These are phyloP conservation scores for Calephelis perditalis DNA, from an alignment of 2,888 invertebrate species.

Conservation along the genomic window DNA sequence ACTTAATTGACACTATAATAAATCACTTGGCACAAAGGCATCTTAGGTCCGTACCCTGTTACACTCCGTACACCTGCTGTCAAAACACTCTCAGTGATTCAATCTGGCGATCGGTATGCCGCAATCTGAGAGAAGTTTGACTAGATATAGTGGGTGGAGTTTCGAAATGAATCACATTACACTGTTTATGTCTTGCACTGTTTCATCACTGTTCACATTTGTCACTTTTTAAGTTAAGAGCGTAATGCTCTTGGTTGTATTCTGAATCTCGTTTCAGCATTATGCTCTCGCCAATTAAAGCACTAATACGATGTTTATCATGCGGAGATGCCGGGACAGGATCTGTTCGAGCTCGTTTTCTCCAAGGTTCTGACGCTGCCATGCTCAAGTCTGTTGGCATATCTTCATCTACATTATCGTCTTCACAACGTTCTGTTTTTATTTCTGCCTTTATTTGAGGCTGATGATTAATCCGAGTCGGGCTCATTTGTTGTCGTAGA, in stretches of 20 bases:
- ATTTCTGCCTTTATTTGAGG: conserved; percentile 65
- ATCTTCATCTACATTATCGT: conserved; percentile 79
- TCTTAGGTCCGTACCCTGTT: conserved; percentile 74
- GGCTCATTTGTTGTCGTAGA: conserved; percentile 88
- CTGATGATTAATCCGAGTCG: conserved; percentile 70
- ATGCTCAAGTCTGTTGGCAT: conserved; percentile 85
- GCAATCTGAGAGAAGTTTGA: conserved; percentile 68
- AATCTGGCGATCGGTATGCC: conserved; percentile 39
- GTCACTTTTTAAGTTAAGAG: conserved; percentile 72
- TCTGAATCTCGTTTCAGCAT: conserved; percentile 69
- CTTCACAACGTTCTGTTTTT: conserved; percentile 69
- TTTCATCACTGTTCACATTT: conserved; percentile 74
- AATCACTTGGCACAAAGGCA: conserved; percentile 79
- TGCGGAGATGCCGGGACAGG: conserved; percentile 43
- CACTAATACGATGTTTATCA: conserved; percentile 74
- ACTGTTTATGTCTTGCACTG: conserved; percentile 40
- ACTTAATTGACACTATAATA: conserved; percentile 74
- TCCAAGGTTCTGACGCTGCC: conserved; percentile 70
- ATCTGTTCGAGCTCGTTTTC: conserved; percentile 62
- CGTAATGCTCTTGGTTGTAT: conserved; percentile 62
- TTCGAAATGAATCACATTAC: conserved; percentile 29
- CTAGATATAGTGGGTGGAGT: conserved; percentile 67
- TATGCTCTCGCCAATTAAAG: conserved; percentile 71
- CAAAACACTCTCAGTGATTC: conserved; percentile 67
- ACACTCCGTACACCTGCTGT: conserved; percentile 60